Evolutionary conservation across 2,888 invertebrate genomes (phyloP), one percentile per base, ranked within the genome.

Genomic region (Platycnemis pennipes): DNA sequence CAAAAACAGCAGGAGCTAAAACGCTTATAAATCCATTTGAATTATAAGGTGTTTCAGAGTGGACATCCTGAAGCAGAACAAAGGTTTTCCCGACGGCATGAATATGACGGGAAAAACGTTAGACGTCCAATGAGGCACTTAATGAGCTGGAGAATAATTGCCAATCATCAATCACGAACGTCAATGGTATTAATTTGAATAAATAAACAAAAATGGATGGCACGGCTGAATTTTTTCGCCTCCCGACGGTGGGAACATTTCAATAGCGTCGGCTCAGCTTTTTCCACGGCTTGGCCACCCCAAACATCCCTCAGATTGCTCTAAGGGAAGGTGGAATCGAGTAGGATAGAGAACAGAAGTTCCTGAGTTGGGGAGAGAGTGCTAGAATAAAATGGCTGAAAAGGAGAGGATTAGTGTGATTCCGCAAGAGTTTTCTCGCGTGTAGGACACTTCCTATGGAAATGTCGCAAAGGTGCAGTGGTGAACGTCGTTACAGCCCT

Each of bases 81-180:
- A 77, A 77, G 16, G 3, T 77, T 37, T 77, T 77, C 37, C 37
- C 77, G 1, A 49, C 37, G 37, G 11, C 77, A 0, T 37, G n/a
- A 37, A 37, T 77, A 7, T 37, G 37, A 77, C 77, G 37, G 16
- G 37, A 31, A 37, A 77, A 37, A 37, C 77, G 37, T 94, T 95
- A 95, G 95, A 95, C 94, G 95, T 94, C 95, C 95, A 95, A 95
- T 95, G 95, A 95, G 95, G 42, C n/a, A 37, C 42, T 26, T 91
- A 44, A 69, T 91, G 56, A 44, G 45, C 91, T 44, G n/a, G 37
- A 69, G 63, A 69, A 63, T 45, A 91, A 91, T 91, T 26, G 37
- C 44, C 26, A 31, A 63, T 63, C 91, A 91, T 91, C 63, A 63
- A 91, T 91, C 91, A 91, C 31, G 37, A 37, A 91, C 63, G 16